Evolutionary conservation across 2,888 invertebrate genomes (phyloP).

Genomic region (Lasioglossum oenotherae): DNA sequence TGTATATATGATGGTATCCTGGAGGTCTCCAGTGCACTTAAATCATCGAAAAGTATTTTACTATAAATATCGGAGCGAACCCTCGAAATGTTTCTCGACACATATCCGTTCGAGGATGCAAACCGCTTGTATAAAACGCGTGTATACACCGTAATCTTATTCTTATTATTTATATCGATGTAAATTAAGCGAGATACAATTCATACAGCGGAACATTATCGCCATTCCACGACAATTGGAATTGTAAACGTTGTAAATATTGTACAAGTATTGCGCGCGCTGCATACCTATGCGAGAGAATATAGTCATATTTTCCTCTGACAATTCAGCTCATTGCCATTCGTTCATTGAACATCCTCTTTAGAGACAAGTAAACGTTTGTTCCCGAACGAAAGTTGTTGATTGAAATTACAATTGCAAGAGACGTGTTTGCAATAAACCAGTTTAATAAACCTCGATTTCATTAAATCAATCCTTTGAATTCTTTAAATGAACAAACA

Average conservation of each 20-base stretch:
- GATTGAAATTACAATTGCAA: conserved; percentile 6
- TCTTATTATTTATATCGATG: conserved; percentile 75
- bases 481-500: not conserved
- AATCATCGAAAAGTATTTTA: conserved; percentile 50
- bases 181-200: conserved; percentile 68
- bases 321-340: conserved; percentile 52
- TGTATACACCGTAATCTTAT: conserved; percentile 65
- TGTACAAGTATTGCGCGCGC: conserved; percentile 78
- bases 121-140: conserved; percentile 51
- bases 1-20: conserved; percentile 23
- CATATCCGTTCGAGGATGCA: conserved; percentile 29
- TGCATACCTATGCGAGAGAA: conserved; percentile 76
- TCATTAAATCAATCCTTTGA: not conserved
- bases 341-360: conserved; percentile 15
- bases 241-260: conserved; percentile 78
- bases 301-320: conserved; percentile 82
- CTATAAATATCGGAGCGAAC: conserved; percentile 37
- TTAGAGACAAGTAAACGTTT: not conserved
- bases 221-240: conserved; percentile 57
- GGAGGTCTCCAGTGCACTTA: conserved; percentile 25
- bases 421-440: conserved; percentile 30
- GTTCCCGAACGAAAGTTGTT: not conserved
- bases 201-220: conserved; percentile 49
- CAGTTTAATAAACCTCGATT: conserved; percentile 14
- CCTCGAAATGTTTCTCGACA: conserved; percentile 24